Evolutionary conservation across 92 coral and sea anemone genomes (phyloP), one percentile per base, ranked within the genome.

Genomic region (Anthopleura xanthogrammica): DNA sequence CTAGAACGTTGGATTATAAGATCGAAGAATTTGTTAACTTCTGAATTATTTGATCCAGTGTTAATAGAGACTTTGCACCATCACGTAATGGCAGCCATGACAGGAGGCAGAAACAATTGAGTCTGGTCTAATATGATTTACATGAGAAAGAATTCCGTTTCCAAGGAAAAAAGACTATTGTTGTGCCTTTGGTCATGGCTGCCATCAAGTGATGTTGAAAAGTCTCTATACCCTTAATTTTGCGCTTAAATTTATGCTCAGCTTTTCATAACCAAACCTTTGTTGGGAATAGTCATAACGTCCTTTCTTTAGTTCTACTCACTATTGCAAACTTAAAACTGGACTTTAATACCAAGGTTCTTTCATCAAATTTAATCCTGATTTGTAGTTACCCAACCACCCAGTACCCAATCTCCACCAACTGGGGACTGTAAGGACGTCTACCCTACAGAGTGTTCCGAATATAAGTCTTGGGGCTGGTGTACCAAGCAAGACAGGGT

Each of bases 371-470:
- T 68, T 58, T 41, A 23, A 23, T 24, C 74, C 41, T 29, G 46
- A 29, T 68, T 68, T 23, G 42, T 68, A 23, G 74, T 29, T 68
- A 82, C 85, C 36, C 83, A 85, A 56, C 85, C 92, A n/a, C 89
- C 92, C 20, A 40, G 52, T 23, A 83, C 87, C 22, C 50, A 46
- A 46, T 46, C 50, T 46, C 85, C 80, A 66, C 82, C 91, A 52
- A 52, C 88, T 13, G 86, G 88, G 42, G 46, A 80, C 78, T 92
- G 96, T 52, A 80, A 79, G 52, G 96, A 92, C 62, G 90, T 76
- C 42, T 92, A 92, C 52, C 93, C 96, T 8, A 17, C 81, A 23
- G 71, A 84, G 2, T 92, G 95, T 55, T 92, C 95, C 48, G 78
- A 77, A 48, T 90, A 85, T 79, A 85, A 90, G 81, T 74, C 80